A percentile compares a stretch with the other conserved stretches of the same genome.
These are phyloP conservation scores for Notechis scutatus DNA, from an alignment of 2,113 vertebrate genomes.

Conservation along the genomic window DNA sequence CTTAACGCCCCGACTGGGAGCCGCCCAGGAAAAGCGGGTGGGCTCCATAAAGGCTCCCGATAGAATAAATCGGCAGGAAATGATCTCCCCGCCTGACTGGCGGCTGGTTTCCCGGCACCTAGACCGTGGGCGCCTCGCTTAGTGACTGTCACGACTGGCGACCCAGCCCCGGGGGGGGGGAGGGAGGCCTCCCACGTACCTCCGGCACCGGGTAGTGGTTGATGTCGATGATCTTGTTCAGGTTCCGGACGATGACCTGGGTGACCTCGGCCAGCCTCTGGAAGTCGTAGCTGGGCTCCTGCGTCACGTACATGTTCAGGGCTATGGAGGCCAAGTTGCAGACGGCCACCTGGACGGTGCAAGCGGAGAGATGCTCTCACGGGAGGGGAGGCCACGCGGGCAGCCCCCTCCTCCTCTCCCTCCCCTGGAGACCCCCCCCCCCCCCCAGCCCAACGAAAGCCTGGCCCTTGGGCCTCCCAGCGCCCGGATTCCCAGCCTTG, in stretches of 20 bases:
- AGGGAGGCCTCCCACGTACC: conserved; percentile 62
- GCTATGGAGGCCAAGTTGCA: conserved; percentile 95
- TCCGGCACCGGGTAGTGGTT: conserved; percentile 93
- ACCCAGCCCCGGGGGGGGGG: background rate
- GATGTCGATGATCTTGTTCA: conserved; percentile 98
- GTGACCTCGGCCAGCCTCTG: conserved; percentile 86
- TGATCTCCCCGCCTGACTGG: background rate
- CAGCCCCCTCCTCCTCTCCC: no score
- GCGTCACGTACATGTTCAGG: conserved; percentile 94
- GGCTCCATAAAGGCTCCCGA: no score
- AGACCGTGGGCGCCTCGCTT: background rate
- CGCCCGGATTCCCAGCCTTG: background rate
- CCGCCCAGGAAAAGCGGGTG: no score
- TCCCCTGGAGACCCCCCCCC: background rate
- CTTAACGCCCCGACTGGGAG: no score
- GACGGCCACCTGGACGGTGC: conserved; percentile 80
- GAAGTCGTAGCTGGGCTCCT: conserved; percentile 87
- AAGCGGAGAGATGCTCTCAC: background rate
- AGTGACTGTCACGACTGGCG: background rate
- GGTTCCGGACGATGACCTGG: conserved; percentile 88
- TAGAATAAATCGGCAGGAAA: no score
- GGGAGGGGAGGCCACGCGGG: no score
- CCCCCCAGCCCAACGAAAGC: background rate
- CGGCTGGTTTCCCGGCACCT: background rate
- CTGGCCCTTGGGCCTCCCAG: background rate